Evolutionary conservation across 2,797 vertebrate species (phyloP).

Genomic region (Silurus lanzhouensis): DNA sequence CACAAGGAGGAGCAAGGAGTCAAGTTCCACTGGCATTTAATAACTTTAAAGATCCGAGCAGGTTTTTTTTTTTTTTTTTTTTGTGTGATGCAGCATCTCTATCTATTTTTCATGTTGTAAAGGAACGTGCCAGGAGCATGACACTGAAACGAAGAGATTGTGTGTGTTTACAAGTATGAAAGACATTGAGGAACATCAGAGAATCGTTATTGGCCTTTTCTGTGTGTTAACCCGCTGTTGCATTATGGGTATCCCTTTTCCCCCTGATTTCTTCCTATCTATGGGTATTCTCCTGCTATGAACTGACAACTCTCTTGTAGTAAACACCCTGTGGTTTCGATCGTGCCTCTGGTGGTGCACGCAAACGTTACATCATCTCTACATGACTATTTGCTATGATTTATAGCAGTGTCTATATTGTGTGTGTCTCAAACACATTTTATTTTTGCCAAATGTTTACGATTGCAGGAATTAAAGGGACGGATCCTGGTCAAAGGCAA

Average conservation of each 20-base stretch:
- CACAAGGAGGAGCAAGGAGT: slow-evolving; percentile 11
- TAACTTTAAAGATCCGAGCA: not conserved
- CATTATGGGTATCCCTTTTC: not conserved
- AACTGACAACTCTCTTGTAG: not conserved
- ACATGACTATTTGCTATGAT: not conserved
- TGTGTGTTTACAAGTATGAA: not conserved
- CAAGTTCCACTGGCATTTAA: slow-evolving; percentile 33
- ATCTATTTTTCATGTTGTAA: not conserved
- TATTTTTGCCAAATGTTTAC: not conserved
- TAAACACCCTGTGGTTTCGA: not conserved
- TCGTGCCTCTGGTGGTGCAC: not conserved
- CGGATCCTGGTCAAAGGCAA: slow-evolving; percentile 93
- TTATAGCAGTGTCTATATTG: too few relatives aligned
- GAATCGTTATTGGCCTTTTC: not conserved
- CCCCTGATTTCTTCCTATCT: not conserved
- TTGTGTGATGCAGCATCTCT: not conserved
- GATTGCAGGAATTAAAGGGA: slow-evolving; percentile 84
- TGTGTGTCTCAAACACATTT: not conserved
- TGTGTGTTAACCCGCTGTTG: not conserved
- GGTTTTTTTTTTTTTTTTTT: slow-evolving; percentile 9
- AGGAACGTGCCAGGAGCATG: not conserved
- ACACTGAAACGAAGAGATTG: not conserved
- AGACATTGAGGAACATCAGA: not conserved
- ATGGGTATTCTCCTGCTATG: not conserved
- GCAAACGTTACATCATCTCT: not conserved